A percentile compares a stretch with the other conserved stretches of the same genome.
Conservation (phyloP, 2,113 vertebrate genomes). For the Halichoerus grypus region DNA sequence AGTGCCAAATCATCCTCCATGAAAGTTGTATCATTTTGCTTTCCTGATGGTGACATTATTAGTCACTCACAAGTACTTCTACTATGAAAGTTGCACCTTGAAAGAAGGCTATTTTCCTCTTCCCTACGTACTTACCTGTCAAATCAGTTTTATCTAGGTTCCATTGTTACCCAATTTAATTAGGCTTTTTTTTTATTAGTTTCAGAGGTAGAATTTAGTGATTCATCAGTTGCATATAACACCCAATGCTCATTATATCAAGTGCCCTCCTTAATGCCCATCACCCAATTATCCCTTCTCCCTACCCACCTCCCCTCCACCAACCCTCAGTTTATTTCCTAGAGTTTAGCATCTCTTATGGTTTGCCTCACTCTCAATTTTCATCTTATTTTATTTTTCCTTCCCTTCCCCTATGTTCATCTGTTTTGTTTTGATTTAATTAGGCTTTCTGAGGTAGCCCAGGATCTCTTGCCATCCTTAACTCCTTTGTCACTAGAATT, state of each 20-base stretch:
- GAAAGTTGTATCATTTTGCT: neutral
- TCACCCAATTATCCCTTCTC: neutral
- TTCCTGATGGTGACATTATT: neutral
- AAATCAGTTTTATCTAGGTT: neutral
- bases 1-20: neutral
- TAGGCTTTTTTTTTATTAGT: neutral
- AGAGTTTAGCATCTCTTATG: neutral
- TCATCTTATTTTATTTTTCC: neutral
- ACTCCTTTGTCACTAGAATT: neutral
- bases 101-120: neutral
- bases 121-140: rapidly evolving
- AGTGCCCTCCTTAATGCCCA: neutral
- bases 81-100: neutral
- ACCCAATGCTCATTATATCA: neutral
- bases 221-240: neutral
- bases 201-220: neutral
- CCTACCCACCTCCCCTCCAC: neutral
- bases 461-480: neutral
- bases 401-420: neutral
- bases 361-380: neutral
- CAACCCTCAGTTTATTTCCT: neutral
- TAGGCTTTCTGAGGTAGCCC: neutral
- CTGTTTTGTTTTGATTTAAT: neutral
- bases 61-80: neutral
- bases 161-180: neutral